phyloP scores from a whole-genome alignment of 2,113 vertebrate species.

The Varanus komodoensis region DNA sequence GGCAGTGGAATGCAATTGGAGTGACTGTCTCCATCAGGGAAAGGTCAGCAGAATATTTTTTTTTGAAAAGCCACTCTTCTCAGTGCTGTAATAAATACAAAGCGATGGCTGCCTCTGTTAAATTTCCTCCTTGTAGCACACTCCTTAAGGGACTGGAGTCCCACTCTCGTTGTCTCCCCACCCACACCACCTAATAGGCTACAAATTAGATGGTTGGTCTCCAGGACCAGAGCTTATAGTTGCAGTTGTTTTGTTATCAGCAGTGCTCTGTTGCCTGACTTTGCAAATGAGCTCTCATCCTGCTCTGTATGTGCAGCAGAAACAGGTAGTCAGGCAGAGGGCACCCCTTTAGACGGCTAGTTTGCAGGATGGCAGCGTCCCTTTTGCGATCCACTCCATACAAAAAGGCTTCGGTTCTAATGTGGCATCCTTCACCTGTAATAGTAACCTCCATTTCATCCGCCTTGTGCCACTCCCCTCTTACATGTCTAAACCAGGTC shows the following conservation, averaged over 20 bases:
- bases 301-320: neutral
- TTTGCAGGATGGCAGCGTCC: neutral
- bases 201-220: neutral
- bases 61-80: neutral
- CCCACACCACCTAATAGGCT: neutral
- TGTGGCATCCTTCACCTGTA: neutral
- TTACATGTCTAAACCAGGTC: neutral
- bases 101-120: neutral
- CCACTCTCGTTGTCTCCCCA: neutral
- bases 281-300: neutral
- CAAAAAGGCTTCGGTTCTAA: neutral
- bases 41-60: neutral
- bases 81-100: neutral
- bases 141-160: neutral
- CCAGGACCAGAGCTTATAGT: neutral
- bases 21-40: neutral
- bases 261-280: neutral
- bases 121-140: neutral
- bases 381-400: neutral
- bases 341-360: neutral
- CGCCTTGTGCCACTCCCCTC: neutral
- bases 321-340: neutral
- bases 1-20: neutral
- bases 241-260: neutral
- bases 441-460: neutral